phyloP scores from a whole-genome alignment of 2,113 vertebrate species.

The Verasper variegatus region DNA sequence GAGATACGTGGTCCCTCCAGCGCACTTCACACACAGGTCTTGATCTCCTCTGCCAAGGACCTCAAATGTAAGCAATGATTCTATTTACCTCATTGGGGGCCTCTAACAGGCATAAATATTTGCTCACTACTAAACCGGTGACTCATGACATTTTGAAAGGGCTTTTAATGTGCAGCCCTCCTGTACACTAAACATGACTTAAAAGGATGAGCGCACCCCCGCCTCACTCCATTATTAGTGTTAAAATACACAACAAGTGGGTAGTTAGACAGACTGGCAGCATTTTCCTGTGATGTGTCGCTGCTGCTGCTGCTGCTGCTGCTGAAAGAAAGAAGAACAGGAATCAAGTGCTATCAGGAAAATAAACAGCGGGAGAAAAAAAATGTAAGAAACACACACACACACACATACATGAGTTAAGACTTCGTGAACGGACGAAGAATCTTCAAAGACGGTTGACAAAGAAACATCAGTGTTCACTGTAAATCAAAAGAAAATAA shows the following conservation, averaged over 20 bases:
- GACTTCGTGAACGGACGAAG: not conserved
- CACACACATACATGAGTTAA: not conserved
- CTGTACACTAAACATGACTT: conserved; percentile 77
- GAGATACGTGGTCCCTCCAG: conserved; percentile 42
- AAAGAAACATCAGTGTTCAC: not conserved
- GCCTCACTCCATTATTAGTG: conserved; percentile 69
- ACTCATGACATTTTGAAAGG: conserved; percentile 84
- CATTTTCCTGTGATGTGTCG: conserved; percentile 47
- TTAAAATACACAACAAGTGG: conserved; percentile 78
- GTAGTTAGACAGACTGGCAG: conserved; percentile 68
- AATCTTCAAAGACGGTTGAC: not conserved
- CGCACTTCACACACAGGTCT: conserved; percentile 59
- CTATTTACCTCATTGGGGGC: conserved; percentile 83
- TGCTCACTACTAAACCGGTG: conserved; percentile 81
- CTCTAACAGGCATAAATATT: conserved; percentile 85
- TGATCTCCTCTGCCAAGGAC: conserved; percentile 69
- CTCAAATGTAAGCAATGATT: conserved; percentile 81
- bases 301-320: conserved; percentile 37
- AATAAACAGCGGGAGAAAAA: conserved; percentile 33
- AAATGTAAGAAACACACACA: conserved; percentile 15
- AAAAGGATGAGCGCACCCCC: conserved; percentile 69
- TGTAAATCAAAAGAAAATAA: not conserved
- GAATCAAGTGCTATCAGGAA: conserved; percentile 30
- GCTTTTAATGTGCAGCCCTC: conserved; percentile 74
- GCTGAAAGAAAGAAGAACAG: conserved; percentile 49